A percentile compares a stretch with the other conserved stretches of the same genome.
These are phyloP conservation scores for Eulemur mongoz DNA, from an alignment of 2,797 vertebrate species.

Conservation along the genomic window DNA sequence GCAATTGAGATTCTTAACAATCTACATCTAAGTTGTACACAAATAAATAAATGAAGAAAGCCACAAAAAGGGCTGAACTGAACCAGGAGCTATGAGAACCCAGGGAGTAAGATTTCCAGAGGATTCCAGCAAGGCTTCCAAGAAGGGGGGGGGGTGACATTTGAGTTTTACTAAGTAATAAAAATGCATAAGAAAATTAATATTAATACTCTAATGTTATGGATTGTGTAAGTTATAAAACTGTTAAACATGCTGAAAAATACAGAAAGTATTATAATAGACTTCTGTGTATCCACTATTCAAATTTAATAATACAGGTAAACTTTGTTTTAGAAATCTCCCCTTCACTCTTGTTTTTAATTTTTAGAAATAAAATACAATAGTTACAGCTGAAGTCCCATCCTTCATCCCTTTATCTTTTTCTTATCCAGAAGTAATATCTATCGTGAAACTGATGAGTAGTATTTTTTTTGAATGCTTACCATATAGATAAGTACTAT, in stretches of 20 bases:
- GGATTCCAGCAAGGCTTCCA: neutral
- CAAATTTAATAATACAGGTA: neutral
- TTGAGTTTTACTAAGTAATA: constrained; percentile 19
- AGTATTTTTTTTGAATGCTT: neutral
- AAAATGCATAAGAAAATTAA: neutral
- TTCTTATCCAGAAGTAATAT: neutral
- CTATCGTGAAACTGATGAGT: neutral
- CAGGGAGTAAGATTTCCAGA: neutral
- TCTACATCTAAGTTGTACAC: neutral
- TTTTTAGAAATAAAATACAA: constrained; percentile 32
- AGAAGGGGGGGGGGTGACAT: neutral
- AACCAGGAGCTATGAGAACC: neutral
- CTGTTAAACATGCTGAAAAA: neutral
- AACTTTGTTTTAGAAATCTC: neutral
- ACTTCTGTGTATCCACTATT: neutral
- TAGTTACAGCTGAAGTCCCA: neutral
- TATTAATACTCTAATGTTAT: neutral
- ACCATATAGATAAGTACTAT: neutral
- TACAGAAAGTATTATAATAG: neutral
- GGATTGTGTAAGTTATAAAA: neutral
- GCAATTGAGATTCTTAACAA: neutral
- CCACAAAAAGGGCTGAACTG: neutral
- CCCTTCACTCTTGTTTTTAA: neutral
- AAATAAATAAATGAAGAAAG: neutral
- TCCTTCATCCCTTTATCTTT: neutral